Conservation (phyloP, 2,888 invertebrate genomes). For the Agapostemon virescens region DNA sequence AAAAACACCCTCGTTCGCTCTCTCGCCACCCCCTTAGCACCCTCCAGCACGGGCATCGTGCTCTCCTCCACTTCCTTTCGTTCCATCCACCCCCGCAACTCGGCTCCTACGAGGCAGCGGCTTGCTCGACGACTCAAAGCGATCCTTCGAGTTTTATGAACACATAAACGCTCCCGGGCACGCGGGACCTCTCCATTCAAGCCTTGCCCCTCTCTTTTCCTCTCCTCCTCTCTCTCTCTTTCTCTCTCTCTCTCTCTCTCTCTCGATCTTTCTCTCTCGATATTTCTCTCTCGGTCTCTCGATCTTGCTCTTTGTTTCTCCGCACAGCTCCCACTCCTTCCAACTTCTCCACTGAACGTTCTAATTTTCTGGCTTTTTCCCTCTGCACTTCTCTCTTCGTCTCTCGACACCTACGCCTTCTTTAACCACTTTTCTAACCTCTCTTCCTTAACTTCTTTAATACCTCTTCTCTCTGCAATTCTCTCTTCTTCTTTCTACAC, state of each 20-base stretch:
- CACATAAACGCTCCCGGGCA: slow-evolving; percentile 73
- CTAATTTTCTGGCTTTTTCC: not conserved
- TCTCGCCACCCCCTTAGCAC: slow-evolving; percentile 72
- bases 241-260: not conserved
- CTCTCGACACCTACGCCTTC: not conserved
- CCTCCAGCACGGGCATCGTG: slow-evolving; percentile 61
- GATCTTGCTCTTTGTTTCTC: not conserved
- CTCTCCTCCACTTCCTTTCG: slow-evolving; percentile 71
- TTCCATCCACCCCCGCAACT: slow-evolving; percentile 58
- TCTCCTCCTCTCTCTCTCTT: not conserved
- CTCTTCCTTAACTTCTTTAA: not conserved
- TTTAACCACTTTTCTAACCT: not conserved
- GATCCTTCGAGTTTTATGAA: slow-evolving; percentile 76
- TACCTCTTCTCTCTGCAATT: no score
- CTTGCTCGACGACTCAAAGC: slow-evolving; percentile 72
- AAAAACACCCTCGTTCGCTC: slow-evolving; percentile 80
- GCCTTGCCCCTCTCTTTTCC: not conserved
- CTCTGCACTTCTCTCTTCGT: fast-evolving
- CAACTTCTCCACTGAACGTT: not conserved
- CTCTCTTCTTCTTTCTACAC: no score
- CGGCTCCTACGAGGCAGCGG: slow-evolving; percentile 56
- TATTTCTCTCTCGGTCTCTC: no score
- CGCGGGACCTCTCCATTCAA: slow-evolving; percentile 33
- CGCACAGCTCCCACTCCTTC: not conserved
- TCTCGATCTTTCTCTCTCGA: not conserved